Evolutionary conservation across 1,140 invertebrate species (phyloP).

Genomic region (Drosophila malerkotliana): DNA sequence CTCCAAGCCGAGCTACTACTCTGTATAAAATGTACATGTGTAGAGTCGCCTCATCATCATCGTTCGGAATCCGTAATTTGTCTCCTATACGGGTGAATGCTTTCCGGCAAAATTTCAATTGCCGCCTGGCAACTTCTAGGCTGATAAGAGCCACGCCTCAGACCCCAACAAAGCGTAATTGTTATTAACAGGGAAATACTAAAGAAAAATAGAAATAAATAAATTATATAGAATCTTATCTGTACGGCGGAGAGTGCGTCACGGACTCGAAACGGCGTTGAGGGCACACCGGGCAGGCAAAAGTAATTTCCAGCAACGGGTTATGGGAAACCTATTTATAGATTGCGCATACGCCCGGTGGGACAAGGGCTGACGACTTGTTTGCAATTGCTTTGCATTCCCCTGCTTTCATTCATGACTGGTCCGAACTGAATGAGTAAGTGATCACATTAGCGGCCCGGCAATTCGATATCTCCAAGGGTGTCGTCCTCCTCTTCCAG

Average conservation of each 20-base stretch:
- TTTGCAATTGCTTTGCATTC: slow-evolving; percentile 58
- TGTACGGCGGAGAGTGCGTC: slow-evolving; percentile 44
- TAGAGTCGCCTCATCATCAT: slow-evolving; percentile 35
- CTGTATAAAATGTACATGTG: neutral
- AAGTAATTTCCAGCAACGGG: slow-evolving; percentile 21
- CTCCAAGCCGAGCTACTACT: slow-evolving; percentile 5
- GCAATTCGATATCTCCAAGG: slow-evolving; percentile 19
- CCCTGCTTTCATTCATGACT: slow-evolving; percentile 58
- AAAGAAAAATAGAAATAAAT: neutral
- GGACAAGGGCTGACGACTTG: slow-evolving; percentile 8
- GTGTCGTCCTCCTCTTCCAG: slow-evolving; percentile 15
- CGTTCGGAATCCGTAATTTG: slow-evolving; percentile 10
- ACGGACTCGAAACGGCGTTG: slow-evolving; percentile 27
- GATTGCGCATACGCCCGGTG: slow-evolving; percentile 65
- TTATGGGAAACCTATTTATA: slow-evolving; percentile 58
- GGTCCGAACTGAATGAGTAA: slow-evolving; percentile 41
- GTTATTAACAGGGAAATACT: slow-evolving; percentile 66
- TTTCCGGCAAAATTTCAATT: slow-evolving; percentile 9
- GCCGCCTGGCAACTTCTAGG: slow-evolving; percentile 38
- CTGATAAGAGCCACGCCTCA: slow-evolving; percentile 50
- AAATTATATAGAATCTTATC: slow-evolving; percentile 44
- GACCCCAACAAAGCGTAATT: slow-evolving; percentile 50
- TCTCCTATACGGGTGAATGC: neutral
- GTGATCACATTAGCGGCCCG: slow-evolving; percentile 20
- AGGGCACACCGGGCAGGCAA: slow-evolving; percentile 28